phyloP scores from a whole-genome alignment of 2,797 vertebrate species.

The Acanthurus tractus region DNA sequence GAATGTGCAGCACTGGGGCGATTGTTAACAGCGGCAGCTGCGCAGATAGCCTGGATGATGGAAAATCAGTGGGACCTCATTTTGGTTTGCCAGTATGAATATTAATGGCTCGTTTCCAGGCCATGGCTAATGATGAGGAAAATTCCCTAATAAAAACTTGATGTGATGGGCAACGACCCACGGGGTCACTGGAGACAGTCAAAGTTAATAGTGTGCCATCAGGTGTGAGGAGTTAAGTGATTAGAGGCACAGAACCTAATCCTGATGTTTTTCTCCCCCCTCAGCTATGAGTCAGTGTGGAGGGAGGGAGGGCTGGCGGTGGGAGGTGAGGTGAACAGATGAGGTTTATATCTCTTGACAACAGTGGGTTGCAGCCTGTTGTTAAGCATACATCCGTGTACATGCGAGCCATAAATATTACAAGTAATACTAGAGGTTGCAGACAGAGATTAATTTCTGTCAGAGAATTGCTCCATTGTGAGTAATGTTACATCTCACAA shows the following conservation, averaged over 20 bases:
- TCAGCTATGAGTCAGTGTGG: conserved; percentile 60
- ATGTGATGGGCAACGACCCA: conserved; percentile 88
- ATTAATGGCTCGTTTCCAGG: conserved; percentile 87
- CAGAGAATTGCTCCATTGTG: conserved; percentile 5
- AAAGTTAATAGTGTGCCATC: conserved; percentile 89
- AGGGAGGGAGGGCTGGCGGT: conserved; percentile 19
- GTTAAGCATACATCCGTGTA: conserved; percentile 34
- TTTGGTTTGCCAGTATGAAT: conserved; percentile 85
- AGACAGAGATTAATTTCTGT: conserved; percentile 13
- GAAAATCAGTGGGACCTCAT: conserved; percentile 84
- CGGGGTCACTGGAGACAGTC: conserved; percentile 87
- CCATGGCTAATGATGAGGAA: conserved; percentile 89
- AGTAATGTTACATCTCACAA: conserved; percentile 8
- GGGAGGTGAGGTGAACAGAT: conserved; percentile 52
- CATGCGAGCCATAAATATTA: conserved; percentile 35
- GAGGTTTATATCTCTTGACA: conserved; percentile 71
- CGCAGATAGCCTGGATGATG: conserved; percentile 81
- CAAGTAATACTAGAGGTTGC: conserved; percentile 10
- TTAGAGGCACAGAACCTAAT: conserved; percentile 85
- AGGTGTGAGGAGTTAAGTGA: conserved; percentile 88
- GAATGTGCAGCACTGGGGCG: conserved; percentile 72
- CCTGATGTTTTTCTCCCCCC: conserved; percentile 77
- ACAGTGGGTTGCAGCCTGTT: conserved; percentile 48
- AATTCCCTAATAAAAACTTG: conserved; percentile 91
- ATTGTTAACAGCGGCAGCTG: conserved; percentile 82